Evolutionary conservation across 2,113 vertebrate species (phyloP).

Genomic region (Tragelaphus strepsiceros): DNA sequence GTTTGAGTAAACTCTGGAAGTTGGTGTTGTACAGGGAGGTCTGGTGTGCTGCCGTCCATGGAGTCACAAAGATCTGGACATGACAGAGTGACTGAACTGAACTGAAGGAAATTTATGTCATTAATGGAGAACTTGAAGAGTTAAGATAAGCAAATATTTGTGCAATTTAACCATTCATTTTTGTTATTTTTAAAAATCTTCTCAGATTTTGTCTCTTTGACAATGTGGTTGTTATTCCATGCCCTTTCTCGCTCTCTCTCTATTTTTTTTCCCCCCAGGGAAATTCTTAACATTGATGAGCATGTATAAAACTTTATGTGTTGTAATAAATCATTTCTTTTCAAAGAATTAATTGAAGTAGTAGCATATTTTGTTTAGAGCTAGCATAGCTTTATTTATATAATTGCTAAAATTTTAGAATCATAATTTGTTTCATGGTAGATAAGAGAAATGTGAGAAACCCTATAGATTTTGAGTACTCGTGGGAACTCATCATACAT

Average conservation of each 20-base stretch:
- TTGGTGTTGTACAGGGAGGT: neutral
- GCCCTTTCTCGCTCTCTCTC: neutral
- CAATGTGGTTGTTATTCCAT: neutral
- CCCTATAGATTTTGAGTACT: neutral
- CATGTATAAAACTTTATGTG: neutral
- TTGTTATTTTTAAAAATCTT: neutral
- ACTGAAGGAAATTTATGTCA: neutral
- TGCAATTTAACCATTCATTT: neutral
- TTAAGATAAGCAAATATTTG: neutral
- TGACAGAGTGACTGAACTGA: neutral
- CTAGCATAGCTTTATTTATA: neutral
- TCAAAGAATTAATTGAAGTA: neutral
- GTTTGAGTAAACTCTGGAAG: neutral
- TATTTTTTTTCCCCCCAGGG: accelerated
- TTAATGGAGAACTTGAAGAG: neutral
- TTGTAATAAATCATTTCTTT: neutral
- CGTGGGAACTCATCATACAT: neutral
- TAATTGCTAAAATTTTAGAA: neutral
- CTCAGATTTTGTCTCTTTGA: neutral
- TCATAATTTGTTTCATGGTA: neutral
- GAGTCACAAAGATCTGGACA: neutral
- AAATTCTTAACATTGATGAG: neutral
- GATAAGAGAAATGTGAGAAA: neutral
- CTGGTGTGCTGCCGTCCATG: accelerated
- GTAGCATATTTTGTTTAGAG: neutral